Evolutionary conservation across 2,113 vertebrate species (phyloP), one percentile per base, ranked within the genome.

Genomic region (Acanthochromis polyacanthus): DNA sequence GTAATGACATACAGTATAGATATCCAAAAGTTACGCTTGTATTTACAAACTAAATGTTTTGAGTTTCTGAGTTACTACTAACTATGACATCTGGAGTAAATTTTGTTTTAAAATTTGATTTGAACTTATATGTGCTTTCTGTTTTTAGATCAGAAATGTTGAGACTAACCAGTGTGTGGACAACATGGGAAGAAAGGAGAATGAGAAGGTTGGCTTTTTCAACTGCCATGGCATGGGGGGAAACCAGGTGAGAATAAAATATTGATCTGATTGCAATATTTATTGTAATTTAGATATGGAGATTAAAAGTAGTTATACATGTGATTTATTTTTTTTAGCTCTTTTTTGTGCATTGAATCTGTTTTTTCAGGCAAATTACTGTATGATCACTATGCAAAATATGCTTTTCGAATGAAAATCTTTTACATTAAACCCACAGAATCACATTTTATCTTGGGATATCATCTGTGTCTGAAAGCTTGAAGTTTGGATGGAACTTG

Each of bases 221-320:
- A 99, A 99, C 95, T 99, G 98, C 77, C 98, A 99, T 0, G 97
- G 98, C 69, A 99, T 99, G 98, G 98, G 98, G 61, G 98, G 98
- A 69, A 99, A 99, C 86, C 98, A 99, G 97, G 98, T 99, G 94
- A 95, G 82, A 16, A 0, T 16, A 53, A 23, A 52, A 19, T 22
- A 23, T 0, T 23, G 9, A 15, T 25, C 10, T 23, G 11, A 25
- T 8, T 19, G 3, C 3, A n/a, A n/a, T 50, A n/a, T 50, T 43
- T 43, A 12, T 11, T 40, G 38, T 19, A 19, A 17, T 50, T 8
- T n/a, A 2, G 17, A 50, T 50, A 8, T 50, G 15, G 8, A 8
- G 48, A 9, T 50, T 9, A 1, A 19, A 16, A 9, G 36, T 38
- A 38, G 10, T 14, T 43, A 9, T 3, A 14, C 12, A 15, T 43